Percentiles rank a stretch among this genome's conserved stretches.
Conservation (phyloP, 2,113 vertebrate species). For the Neolamprologus toae region DNA sequence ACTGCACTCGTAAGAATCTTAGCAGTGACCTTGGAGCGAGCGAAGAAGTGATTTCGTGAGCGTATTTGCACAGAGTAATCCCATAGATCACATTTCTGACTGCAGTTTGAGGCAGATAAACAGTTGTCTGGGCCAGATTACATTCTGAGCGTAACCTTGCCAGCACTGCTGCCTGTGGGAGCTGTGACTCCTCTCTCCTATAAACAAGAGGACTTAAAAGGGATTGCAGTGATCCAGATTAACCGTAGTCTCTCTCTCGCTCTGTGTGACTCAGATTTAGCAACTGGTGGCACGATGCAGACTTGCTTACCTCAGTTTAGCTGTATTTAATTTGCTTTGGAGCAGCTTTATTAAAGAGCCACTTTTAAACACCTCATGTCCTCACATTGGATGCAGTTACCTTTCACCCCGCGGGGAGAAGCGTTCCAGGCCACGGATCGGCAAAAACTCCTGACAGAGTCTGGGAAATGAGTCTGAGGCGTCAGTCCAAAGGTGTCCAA, state of each 20-base stretch:
- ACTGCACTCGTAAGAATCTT: not conserved
- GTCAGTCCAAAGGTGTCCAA: not conserved
- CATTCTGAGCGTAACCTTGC: conserved; percentile 9
- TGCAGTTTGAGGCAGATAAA: conserved; percentile 31
- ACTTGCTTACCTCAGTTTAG: not conserved
- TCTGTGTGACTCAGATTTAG: not conserved
- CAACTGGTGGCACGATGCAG: not conserved
- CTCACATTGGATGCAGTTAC: not conserved
- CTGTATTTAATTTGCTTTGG: not conserved
- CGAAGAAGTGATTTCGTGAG: not conserved
- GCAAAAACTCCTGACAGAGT: not conserved
- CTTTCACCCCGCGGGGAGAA: fast-evolving
- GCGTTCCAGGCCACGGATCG: fast-evolving
- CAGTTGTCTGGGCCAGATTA: conserved; percentile 33
- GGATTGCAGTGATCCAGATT: conserved; percentile 49
- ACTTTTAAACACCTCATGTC: not conserved
- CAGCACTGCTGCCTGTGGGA: conserved; percentile 17
- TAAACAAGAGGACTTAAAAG: conserved; percentile 36
- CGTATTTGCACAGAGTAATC: conserved; percentile 3
- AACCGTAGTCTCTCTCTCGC: not conserved
- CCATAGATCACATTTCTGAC: conserved; percentile 9
- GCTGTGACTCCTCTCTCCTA: conserved; percentile 8
- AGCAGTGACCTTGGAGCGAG: not conserved
- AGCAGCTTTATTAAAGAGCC: not conserved
- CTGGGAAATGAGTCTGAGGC: not conserved